A percentile compares a stretch with the other conserved stretches of the same genome.
Conservation (phyloP, 2,888 invertebrate genomes). For the Chloroclysta siterata region DNA sequence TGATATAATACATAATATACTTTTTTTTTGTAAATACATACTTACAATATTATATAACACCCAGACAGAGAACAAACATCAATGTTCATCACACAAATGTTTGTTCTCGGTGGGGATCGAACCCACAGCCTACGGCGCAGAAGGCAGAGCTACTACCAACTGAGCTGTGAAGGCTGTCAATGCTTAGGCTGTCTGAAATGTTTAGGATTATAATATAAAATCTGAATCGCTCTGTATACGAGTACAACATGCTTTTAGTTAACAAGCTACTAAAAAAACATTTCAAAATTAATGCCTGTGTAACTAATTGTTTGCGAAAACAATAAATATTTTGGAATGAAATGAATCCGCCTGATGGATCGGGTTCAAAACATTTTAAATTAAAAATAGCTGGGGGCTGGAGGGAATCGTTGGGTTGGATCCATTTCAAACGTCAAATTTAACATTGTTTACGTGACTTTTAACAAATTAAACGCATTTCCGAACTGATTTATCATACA, state of each 20-base stretch:
- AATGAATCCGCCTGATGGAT: slow-evolving; percentile 52
- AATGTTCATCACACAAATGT: no score
- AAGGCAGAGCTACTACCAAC: no score
- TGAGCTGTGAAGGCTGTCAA: no score
- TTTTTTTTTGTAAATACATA: no score
- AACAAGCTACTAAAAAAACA: slow-evolving; percentile 10
- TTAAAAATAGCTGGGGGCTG: slow-evolving; percentile 55
- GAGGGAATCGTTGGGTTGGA: slow-evolving; percentile 17
- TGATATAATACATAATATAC: no score
- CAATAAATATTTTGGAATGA: slow-evolving; percentile 42
- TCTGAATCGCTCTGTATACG: not conserved
- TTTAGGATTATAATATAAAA: no score
- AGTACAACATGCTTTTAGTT: not conserved
- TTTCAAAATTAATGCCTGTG: slow-evolving; percentile 18
- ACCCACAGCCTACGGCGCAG: no score
- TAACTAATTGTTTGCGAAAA: slow-evolving; percentile 37
- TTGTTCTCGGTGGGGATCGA: no score
- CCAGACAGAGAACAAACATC: no score
- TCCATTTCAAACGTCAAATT: slow-evolving; percentile 33
- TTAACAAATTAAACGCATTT: slow-evolving; percentile 10
- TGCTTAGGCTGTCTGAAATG: no score
- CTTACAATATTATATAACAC: no score
- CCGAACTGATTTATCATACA: not conserved
- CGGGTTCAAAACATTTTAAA: slow-evolving; percentile 54
- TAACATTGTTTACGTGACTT: slow-evolving; percentile 14